Evolutionary conservation across 2,888 invertebrate genomes (phyloP), one percentile per base, ranked within the genome.

Genomic region (Dioctria rufipes): DNA sequence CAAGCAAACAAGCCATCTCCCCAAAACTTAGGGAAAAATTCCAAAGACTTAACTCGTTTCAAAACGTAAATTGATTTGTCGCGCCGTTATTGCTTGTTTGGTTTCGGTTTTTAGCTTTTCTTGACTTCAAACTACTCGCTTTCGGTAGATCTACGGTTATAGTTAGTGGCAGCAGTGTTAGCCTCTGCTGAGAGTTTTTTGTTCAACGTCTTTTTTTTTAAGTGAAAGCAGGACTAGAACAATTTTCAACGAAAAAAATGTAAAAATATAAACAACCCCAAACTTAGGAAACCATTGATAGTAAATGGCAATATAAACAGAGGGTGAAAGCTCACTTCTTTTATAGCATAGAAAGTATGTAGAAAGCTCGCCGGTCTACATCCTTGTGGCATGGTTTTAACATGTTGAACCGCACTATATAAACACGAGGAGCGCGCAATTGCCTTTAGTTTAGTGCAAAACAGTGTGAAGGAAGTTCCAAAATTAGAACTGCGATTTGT

Each of bases 61-160:
- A 46, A 8, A 46, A 46, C 78, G 75, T 79, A 79, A 79, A 81
- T 66, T 81, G 79, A 79, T 79, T 79, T 81, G 80, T 82, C 82
- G 82, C 82, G 82, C 82, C 82, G 78, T 81, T 81, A 81, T 81
- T 81, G 79, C 73, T 25, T 46, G 46, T 8, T 42, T 43, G 67
- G 25, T 46, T 46, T 46, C 8, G 46, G 46, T 46, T 46, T 46
- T 46, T 46, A 46, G 5, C 46, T 25, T 25, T 25, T 46, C 46
- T 46, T 46, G 46, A 46, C 46, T 46, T 8, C 25, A 2, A 25
- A 25, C 25, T 25, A 0, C 25, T 25, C 25, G 25, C 2, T 25
- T 25, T 25, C 25, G 25, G 25, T 25, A 25, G 25, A 25, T 25
- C 25, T 25, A 25, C 25, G 25, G 25, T 25, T 25, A 25, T 25